Evolutionary conservation across 2,888 invertebrate genomes (phyloP).

Genomic region (Platynereis dumerilii): DNA sequence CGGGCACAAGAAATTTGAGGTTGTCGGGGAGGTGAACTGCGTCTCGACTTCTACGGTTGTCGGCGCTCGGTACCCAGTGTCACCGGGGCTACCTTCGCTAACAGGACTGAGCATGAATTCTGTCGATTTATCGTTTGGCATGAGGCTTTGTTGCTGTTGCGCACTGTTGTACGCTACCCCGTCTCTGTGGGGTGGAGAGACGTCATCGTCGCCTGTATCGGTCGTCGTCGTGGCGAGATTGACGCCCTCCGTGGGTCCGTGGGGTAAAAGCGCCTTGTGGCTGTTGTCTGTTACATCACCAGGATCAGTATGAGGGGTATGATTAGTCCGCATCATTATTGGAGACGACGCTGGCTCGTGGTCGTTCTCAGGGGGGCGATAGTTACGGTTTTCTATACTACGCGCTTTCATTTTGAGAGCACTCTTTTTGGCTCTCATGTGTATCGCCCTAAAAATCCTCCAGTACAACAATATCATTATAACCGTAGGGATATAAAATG

Average conservation of each 20-base stretch:
- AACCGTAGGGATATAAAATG: slow-evolving; percentile 97
- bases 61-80: slow-evolving; percentile 77
- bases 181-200: slow-evolving; percentile 20
- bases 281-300: background rate
- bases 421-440: slow-evolving; percentile 52
- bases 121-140: slow-evolving; percentile 82
- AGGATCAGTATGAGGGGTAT: background rate
- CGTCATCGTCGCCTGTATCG: slow-evolving; percentile 38
- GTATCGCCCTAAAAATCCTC: slow-evolving; percentile 90
- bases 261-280: slow-evolving; percentile 2
- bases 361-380: slow-evolving; percentile 53
- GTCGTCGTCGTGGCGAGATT: slow-evolving; percentile 52
- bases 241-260: slow-evolving; percentile 43
- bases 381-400: slow-evolving; percentile 46
- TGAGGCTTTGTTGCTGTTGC: slow-evolving; percentile 7
- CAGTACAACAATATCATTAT: slow-evolving; percentile 98
- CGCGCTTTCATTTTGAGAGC: slow-evolving; percentile 33
- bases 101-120: slow-evolving; percentile 91
- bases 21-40: slow-evolving; percentile 35
- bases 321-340: background rate
- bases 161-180: slow-evolving; percentile 18
- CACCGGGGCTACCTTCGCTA: slow-evolving; percentile 71
- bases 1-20: slow-evolving; percentile 12
- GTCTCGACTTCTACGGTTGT: slow-evolving; percentile 42
- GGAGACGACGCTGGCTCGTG: slow-evolving; percentile 24